Evolutionary conservation across 1,140 invertebrate species (phyloP), one percentile per base, ranked within the genome.

Genomic region (Eubasilissa regina): DNA sequence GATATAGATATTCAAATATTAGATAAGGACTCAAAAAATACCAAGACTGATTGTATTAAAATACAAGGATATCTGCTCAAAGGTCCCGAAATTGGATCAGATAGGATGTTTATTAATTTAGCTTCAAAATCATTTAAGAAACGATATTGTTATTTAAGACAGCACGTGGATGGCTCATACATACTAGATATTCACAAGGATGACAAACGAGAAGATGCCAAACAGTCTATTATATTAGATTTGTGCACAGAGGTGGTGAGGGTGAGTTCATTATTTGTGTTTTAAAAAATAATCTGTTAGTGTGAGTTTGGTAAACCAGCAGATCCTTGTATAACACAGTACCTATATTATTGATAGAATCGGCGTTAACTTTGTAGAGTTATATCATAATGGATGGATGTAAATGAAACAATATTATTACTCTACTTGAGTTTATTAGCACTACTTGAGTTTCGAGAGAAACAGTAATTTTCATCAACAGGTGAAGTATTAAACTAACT

Each of bases 141-240:
- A 86, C 91, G 96, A 72, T 97, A 94, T 89, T 97, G 96, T 88
- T 94, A 94, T 88, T 90, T 98, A 84, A 90, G 96, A 73, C 94
- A 95, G 87, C 95, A 97, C 88, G 93, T 96, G 44, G 96, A 97
- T 87, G 95, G 95, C 11, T 96, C 96, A 0, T 97, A 97, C 84
- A 95, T 96, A 84, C 90, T 98, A 19, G 96, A 97, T 88, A 92
- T 98, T 84, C 95, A 96, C 85, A 98, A 98, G 89, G 97, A 98
- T 89, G 96, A 98, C 74, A 95, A 94, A 85, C 97, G 96, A 87
- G 92, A 92, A 3, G 96, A 98, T 84, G 94, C 94, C 0, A 97
- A 97, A 89, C 92, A 95, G 78, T 95, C 95, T n/a, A 95, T 98
- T 87, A 95, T 96, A 79, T 94, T 98, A 93, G 97, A 98, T 86